A percentile compares a stretch with the other conserved stretches of the same genome.
phyloP scores from a whole-genome alignment of 2,888 invertebrate genomes.

The Sminthurinus aureus region DNA sequence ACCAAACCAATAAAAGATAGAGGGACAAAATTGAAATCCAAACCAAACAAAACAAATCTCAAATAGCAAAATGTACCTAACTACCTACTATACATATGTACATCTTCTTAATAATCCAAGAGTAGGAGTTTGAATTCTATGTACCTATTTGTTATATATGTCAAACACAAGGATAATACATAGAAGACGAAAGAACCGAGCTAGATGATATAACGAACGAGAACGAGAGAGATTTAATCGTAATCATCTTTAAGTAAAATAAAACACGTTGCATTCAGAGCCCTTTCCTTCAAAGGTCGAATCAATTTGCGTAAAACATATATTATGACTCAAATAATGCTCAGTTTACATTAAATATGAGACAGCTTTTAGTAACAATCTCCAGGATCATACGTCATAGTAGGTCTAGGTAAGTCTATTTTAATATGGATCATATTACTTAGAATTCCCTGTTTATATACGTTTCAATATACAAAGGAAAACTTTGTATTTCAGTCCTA shows the following conservation, averaged over 20 bases:
- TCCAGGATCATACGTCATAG: background rate
- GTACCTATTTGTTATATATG: too few species aligned
- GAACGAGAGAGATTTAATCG: background rate
- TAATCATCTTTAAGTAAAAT: constrained; percentile 1
- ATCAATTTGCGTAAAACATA: constrained; percentile 2
- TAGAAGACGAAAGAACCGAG: too few species aligned
- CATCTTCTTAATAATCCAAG: background rate
- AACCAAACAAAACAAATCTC: constrained; percentile 34
- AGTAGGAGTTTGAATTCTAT: background rate
- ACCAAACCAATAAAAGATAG: constrained; percentile 35
- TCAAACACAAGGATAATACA: too few species aligned
- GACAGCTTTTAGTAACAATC: background rate
- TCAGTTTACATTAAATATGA: background rate
- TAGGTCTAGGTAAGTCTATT: too few species aligned
- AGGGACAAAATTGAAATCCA: constrained; percentile 34
- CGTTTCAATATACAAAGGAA: background rate
- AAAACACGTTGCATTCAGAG: background rate
- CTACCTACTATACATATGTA: too few species aligned
- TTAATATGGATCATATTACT: too few species aligned
- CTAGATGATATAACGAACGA: background rate
- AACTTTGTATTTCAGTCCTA: background rate
- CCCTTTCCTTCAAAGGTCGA: background rate
- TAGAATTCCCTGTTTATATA: background rate
- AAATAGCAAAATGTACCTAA: background rate
- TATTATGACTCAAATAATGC: too few species aligned